Conservation (phyloP, 2,113 vertebrate species). For the Paraplagusia blochii region DNA sequence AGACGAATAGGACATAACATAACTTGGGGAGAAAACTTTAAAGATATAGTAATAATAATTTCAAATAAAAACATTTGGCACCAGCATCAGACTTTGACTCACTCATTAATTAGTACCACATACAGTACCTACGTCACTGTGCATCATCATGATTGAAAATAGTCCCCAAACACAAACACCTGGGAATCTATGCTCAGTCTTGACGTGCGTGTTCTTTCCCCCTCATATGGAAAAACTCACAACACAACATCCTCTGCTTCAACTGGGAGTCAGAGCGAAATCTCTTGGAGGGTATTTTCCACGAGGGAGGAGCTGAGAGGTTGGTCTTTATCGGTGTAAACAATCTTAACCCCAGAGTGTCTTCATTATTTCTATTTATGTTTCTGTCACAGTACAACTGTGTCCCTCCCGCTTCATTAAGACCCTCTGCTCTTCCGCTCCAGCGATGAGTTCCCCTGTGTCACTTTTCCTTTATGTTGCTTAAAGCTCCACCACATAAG, state of each 20-base stretch:
- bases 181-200: background rate
- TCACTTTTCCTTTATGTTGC: conserved; percentile 55
- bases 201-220: conserved; percentile 29
- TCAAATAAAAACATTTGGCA: too few species aligned
- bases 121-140: conserved; percentile 13
- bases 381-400: conserved; percentile 46
- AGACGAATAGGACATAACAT: too few species aligned
- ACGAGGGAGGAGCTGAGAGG: conserved; percentile 34
- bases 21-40: too few species aligned
- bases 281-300: conserved; percentile 32
- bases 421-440: conserved; percentile 61
- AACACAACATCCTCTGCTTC: conserved; percentile 48
- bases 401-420: conserved; percentile 61
- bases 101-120: conserved; percentile 22
- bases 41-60: too few species aligned
- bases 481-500: conserved; percentile 31
- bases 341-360: conserved; percentile 58
- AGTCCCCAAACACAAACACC: background rate
- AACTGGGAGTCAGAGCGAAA: conserved; percentile 29
- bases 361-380: conserved; percentile 76
- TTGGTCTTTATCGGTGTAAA: conserved; percentile 52
- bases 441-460: conserved; percentile 61
- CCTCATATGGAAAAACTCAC: conserved; percentile 38
- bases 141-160: conserved; percentile 24
- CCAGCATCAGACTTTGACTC: too few species aligned